Evolutionary conservation across 2,797 vertebrate species (phyloP).

Genomic region (Protonibea diacanthus): DNA sequence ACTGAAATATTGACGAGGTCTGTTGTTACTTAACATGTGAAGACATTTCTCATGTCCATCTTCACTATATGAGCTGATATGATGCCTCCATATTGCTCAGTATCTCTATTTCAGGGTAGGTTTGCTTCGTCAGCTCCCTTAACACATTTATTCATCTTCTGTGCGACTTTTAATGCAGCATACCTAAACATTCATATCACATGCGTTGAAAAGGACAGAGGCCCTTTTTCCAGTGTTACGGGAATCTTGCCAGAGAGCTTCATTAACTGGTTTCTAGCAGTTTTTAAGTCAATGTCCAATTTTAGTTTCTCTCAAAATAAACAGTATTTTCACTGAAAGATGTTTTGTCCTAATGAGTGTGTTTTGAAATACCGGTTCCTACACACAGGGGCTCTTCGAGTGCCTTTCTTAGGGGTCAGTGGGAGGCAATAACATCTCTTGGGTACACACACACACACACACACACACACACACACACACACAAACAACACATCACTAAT

Average conservation of each 20-base stretch:
- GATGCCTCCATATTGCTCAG: constrained; percentile 12
- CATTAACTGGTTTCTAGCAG: constrained; percentile 47
- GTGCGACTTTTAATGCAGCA: constrained; percentile 39
- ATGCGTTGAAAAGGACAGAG: constrained; percentile 16
- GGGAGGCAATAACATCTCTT: constrained; percentile 12
- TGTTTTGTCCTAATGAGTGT: constrained; percentile 39
- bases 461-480: neutral
- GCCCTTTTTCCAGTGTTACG: constrained; percentile 2
- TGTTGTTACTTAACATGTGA: neutral
- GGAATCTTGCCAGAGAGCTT: constrained; percentile 35
- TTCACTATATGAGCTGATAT: neutral
- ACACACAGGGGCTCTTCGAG: neutral
- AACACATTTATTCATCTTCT: constrained; percentile 26
- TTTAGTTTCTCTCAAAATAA: constrained; percentile 68
- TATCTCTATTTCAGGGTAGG: constrained; percentile 13
- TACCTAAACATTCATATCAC: constrained; percentile 9
- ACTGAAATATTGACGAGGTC: neutral
- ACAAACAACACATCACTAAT: constrained; percentile 10
- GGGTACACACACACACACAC: neutral
- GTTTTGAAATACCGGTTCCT: constrained; percentile 19
- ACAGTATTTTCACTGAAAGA: constrained; percentile 71
- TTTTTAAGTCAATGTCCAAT: constrained; percentile 55
- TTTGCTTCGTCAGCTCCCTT: constrained; percentile 33
- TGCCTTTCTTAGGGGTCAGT: constrained; percentile 4
- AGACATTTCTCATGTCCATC: constrained; percentile 6